Evolutionary conservation across 1,140 invertebrate genomes (phyloP), one percentile per base, ranked within the genome.

Genomic region (Drosophila bipectinata): DNA sequence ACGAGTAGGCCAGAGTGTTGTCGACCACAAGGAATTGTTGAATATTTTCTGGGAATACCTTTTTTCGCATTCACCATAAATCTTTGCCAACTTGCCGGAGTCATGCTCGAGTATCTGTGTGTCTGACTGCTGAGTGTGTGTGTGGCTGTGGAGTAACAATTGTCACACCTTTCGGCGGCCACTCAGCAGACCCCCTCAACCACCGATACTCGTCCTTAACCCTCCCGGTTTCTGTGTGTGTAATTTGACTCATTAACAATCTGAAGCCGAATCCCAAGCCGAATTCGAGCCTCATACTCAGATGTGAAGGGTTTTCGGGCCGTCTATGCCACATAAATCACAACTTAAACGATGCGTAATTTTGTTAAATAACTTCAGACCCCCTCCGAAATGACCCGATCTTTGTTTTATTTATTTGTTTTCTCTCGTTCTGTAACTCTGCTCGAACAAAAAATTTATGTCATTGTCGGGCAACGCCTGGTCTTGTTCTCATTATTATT

Each of bases 201-300:
- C 44, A 7, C 5, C 41, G 8, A 44, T 9, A 9, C 41, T 48
- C 26, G 15, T 37, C 45, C 52, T 39, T 28, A 15, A 30, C 24
- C 55, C 28, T n/a, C 21, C 37, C 47, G 59, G 48, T 30, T 41
- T 52, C 57, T 68, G 34, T 79, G 58, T 90, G 61, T 90, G 85
- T 90, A 90, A 90, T 90, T 90, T 80, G 85, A 90, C 87, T 90
- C 85, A 90, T 90, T 90, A 90, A 90, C 87, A 90, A 87, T 85
- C 59, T 68, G 74, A 77, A 75, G 62, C 72, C 68, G 56, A 77
- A 69, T 37, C 34, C 34, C 7, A 37, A 34, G 7, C 32, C 32
- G 32, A 34, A 10, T 34, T 2, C 32, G 34, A 32, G 10, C 45
- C 75, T 68, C 74, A 62, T 64, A 66, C 59, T 69, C 52, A 47